phyloP scores from a whole-genome alignment of 2,888 invertebrate species.

The Pachydiplax longipennis region DNA sequence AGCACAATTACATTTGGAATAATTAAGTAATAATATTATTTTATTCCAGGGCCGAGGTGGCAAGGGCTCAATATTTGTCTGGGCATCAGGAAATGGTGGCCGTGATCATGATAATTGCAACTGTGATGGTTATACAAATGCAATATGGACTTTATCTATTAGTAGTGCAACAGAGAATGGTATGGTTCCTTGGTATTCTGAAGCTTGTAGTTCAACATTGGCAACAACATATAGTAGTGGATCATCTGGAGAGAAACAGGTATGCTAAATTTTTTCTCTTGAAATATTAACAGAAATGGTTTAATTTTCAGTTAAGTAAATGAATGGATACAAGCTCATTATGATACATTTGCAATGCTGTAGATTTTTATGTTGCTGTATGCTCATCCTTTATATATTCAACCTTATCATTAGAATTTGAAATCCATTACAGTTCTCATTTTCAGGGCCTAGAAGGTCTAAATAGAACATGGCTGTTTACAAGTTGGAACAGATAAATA shows the following conservation, averaged over 20 bases:
- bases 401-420: no score
- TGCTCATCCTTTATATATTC: no score
- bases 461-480: no score
- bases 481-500: no score
- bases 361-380: no score
- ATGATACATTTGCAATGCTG: no score
- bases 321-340: no score
- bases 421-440: no score
- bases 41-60: constrained; percentile 81
- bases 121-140: constrained; percentile 99
- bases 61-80: constrained; percentile 96
- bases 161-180: constrained; percentile 93
- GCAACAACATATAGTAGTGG: constrained; percentile 99
- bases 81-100: constrained; percentile 99
- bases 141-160: constrained; percentile 97
- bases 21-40: no score
- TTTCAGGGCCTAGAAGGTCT: no score
- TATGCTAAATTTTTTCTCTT: constrained; percentile 54
- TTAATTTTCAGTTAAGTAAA: no score
- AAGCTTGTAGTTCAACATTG: constrained; percentile 96
- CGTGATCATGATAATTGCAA: constrained; percentile 96
- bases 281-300: no score
- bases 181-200: constrained; percentile 96
- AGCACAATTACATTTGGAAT: background rate
- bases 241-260: constrained; percentile 85